These are phyloP conservation scores for Catharus fuscescens DNA, from an alignment of 2,113 vertebrate genomes.

Conservation along the genomic window DNA sequence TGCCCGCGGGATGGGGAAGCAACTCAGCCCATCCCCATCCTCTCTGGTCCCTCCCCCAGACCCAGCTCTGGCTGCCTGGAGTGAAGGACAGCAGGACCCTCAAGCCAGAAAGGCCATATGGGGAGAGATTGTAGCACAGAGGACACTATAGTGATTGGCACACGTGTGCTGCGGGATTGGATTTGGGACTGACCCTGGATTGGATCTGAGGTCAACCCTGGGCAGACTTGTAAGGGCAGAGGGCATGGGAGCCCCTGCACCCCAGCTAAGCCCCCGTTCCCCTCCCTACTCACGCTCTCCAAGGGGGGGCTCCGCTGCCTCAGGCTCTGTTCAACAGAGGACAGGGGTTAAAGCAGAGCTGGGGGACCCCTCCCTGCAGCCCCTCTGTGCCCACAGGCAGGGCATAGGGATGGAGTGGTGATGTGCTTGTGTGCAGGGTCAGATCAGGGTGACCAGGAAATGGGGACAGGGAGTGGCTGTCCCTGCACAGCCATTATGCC, in stretches of 20 bases:
- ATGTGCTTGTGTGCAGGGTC: not conserved
- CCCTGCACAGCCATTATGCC: not conserved
- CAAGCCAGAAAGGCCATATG: not conserved
- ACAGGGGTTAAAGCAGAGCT: constrained; percentile 41
- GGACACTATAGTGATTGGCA: not conserved
- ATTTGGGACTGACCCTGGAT: not conserved
- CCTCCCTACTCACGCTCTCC: constrained; percentile 65
- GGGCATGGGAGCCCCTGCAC: not conserved
- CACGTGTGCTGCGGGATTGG: not conserved
- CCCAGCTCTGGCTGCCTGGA: not conserved
- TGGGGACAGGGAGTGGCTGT: not conserved
- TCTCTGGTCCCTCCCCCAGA: not conserved
- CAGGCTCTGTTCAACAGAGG: constrained; percentile 75
- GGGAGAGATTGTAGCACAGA: not conserved
- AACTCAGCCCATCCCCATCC: not conserved
- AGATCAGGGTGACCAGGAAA: not conserved
- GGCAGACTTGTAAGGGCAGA: constrained; percentile 65
- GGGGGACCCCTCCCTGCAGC: not conserved
- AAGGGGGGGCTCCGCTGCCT: constrained; percentile 52
- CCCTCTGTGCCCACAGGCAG: fast-evolving
- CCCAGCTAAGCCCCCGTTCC: not conserved
- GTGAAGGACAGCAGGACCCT: fast-evolving
- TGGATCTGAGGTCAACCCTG: not conserved
- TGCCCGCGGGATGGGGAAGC: not conserved
- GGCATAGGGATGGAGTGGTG: not conserved